Percentiles rank a stretch among this genome's conserved stretches.
phyloP scores from a whole-genome alignment of 2,113 vertebrate species.

The Antigone vipio region DNA sequence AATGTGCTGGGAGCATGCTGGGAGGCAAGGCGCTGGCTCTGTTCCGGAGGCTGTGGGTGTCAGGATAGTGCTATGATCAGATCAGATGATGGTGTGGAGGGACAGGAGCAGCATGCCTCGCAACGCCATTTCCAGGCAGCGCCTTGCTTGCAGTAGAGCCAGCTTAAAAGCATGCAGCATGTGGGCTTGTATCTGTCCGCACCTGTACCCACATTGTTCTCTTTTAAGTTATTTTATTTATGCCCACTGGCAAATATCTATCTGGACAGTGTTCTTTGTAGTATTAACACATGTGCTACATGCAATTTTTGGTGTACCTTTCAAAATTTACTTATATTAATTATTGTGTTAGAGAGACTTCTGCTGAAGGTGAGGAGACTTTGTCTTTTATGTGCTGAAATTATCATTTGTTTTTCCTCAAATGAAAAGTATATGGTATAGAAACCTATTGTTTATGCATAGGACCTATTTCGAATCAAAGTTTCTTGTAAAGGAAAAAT shows the following conservation, averaged over 20 bases:
- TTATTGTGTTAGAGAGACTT: neutral
- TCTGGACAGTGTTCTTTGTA: neutral
- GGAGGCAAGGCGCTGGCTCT: neutral
- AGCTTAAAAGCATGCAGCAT: neutral
- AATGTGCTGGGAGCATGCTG: neutral
- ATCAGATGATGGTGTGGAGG: neutral
- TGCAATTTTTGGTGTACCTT: neutral
- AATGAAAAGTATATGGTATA: neutral
- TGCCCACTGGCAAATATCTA: neutral
- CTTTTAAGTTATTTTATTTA: neutral
- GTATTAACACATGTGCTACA: rapidly evolving
- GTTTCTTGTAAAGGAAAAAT: neutral
- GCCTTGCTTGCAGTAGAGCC: neutral
- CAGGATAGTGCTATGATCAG: neutral
- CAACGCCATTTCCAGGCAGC: neutral
- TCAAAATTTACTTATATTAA: neutral
- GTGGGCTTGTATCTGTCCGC: neutral
- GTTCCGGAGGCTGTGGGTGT: neutral
- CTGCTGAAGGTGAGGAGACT: neutral
- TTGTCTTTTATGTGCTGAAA: neutral
- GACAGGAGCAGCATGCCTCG: neutral
- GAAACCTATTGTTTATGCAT: neutral
- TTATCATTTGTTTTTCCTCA: neutral
- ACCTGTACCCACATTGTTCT: neutral
- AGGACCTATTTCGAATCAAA: neutral